Base-by-base conservation (phyloP, 2,797 vertebrate genomes). In the Perodicticus potto region DNA sequence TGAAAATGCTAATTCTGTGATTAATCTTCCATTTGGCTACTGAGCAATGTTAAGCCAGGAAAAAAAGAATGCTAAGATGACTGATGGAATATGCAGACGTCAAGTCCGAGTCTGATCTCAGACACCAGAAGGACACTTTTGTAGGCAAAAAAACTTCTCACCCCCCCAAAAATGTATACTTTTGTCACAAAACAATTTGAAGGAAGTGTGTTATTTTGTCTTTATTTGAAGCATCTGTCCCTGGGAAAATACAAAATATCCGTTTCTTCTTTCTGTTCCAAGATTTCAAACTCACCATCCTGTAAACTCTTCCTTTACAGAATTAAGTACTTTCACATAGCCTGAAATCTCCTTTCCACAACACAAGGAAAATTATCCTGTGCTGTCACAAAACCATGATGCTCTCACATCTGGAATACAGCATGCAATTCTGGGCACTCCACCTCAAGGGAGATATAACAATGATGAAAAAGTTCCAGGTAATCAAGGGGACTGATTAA, bases 21-120 rank as follows among this genome's bases (percentile, higher is more conserved):
- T 97, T 97, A 98, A 97, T 97, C 96, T 98, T 97, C 96, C 96
- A 95, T 94, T 97, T 98, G 97, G 97, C 94, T 96, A 97, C 92
- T 84, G 93, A 97, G 85, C 76, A 97, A 81, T 94, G 96, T 96
- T 96, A 97, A 96, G 95, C 77, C 78, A 69, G 73, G 37, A 89
- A 96, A 95, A 97, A 78, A 76, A 82, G 85, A 88, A 63, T 57
- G 76, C 53, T 78, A 59, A 91, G 78, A 97, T 97, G 91, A 97
- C 88, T 91, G 57, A 96, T 89, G 45, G 65, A 67, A 77, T 34
- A 89, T 27, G 55, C 87, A 92, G 55, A 89, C 70, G 92, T 94
- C 96, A 94, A 90, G 96, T 65, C 63, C 32, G 49, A 80, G 94
- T 94, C 80, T 87, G 59, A 86, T 90, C 69, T 93, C 86, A 97